Evolutionary conservation across 2,113 vertebrate species (phyloP).

Genomic region (Pungitius pungitius): DNA sequence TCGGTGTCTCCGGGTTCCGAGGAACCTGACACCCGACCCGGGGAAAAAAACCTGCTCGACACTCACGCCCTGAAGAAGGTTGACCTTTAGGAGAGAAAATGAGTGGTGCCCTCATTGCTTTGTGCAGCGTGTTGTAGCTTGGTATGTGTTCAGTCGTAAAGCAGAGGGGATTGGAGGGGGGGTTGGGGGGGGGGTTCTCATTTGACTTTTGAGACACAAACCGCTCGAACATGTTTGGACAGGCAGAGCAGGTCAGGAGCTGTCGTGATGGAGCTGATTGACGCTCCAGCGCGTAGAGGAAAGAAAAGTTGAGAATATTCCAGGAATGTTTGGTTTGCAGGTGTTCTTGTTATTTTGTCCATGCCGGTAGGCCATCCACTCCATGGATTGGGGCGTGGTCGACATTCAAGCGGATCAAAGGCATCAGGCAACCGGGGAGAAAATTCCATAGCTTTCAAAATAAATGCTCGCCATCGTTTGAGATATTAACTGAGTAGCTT

Average conservation of each 20-base stretch:
- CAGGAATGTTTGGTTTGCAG: neutral
- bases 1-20: too few relatives aligned
- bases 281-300: too few relatives aligned
- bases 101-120: too few relatives aligned
- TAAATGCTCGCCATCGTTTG: neutral
- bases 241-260: neutral
- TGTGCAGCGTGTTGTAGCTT: neutral
- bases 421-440: neutral
- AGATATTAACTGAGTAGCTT: neutral
- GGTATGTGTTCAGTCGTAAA: neutral
- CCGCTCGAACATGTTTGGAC: neutral
- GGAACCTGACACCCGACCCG: too few relatives aligned
- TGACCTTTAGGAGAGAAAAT: neutral
- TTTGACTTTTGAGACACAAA: slow-evolving; percentile 1
- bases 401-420: neutral
- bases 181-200: neutral
- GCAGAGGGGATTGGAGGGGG: neutral
- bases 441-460: slow-evolving; percentile 21
- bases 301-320: neutral
- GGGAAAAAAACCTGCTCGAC: neutral
- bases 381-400: slow-evolving; percentile 24
- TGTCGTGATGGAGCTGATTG: neutral
- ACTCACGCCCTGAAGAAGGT: neutral
- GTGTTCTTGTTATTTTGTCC: neutral
- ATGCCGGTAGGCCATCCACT: neutral